Percentiles rank a stretch among this genome's conserved stretches.
Conservation (phyloP, 2,797 vertebrate genomes). For the Oophaga sylvatica region DNA sequence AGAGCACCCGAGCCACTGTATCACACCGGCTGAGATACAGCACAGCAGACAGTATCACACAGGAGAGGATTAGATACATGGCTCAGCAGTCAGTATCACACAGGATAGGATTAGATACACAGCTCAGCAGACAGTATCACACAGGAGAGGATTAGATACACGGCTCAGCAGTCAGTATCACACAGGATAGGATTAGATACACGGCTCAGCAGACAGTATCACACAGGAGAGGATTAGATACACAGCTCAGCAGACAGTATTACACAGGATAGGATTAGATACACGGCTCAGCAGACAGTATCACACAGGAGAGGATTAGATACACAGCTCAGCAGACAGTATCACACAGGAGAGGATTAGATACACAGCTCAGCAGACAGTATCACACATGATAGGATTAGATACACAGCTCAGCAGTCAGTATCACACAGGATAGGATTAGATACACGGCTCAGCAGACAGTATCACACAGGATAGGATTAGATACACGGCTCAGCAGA, state of each 20-base stretch:
- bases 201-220: neutral
- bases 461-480: constrained; percentile 7
- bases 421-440: constrained; percentile 7
- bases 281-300: neutral
- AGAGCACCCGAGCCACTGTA: neutral
- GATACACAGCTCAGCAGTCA: neutral
- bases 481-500: neutral
- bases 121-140: neutral
- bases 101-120: neutral
- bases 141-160: neutral
- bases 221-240: neutral
- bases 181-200: neutral
- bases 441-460: neutral
- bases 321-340: neutral
- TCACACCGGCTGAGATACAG: neutral
- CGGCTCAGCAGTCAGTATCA: neutral
- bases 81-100: constrained; percentile 24
- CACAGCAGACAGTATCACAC: neutral
- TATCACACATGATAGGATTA: constrained; percentile 1
- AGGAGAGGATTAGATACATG: neutral
- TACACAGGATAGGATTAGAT: constrained; percentile 1
- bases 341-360: constrained; percentile 1
- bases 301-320: constrained; percentile 1
- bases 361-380: neutral
- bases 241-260: neutral